Evolutionary conservation across 37 sponge, comb jelly and placozoan species (phyloP), one percentile per base, ranked within the genome.

Genomic region (Agelas oroides): DNA sequence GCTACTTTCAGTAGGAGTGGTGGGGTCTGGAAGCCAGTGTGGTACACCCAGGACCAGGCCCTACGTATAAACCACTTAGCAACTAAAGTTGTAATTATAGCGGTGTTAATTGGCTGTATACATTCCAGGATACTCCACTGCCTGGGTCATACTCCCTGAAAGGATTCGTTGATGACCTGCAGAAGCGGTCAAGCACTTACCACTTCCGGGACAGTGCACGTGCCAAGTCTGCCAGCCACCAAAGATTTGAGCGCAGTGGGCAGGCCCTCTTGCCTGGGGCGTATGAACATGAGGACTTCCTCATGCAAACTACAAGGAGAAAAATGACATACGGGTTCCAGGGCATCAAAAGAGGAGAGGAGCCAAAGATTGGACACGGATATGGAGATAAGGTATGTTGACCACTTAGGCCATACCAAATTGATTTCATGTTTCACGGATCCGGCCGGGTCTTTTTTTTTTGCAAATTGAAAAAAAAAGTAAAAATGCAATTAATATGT

Each of bases 341-440:
- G 53, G 79, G 67, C 21, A 79, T 78, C 14, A 87, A 93, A 57
- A 71, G 97, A 56, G 86, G 88, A 11, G 58, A 59, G 53, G 92
- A 84, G 0, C 89, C 92, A 1, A 93, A 93, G 59, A 96, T 96
- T 55, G 97, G 97, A 1, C 93, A 95, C 70, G 93, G 93, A 16
- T 95, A 76, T 87, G 88, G 88, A 17, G 96, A 95, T 65, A 95
- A 95, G 87, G 96, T 92, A 38, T 28, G 36, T 32, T n/a, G n/a
- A n/a, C n/a, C n/a, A n/a, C n/a, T n/a, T n/a, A n/a, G n/a, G n/a
- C n/a, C n/a, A n/a, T n/a, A n/a, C n/a, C n/a, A n/a, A n/a, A n/a
- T n/a, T n/a, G n/a, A n/a, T n/a, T n/a, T n/a, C n/a, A n/a, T n/a
- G n/a, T n/a, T n/a, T n/a, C n/a, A n/a, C n/a, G n/a, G n/a, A n/a